phyloP scores from a whole-genome alignment of 1,140 invertebrate genomes.

The Apolygus lucorum region DNA sequence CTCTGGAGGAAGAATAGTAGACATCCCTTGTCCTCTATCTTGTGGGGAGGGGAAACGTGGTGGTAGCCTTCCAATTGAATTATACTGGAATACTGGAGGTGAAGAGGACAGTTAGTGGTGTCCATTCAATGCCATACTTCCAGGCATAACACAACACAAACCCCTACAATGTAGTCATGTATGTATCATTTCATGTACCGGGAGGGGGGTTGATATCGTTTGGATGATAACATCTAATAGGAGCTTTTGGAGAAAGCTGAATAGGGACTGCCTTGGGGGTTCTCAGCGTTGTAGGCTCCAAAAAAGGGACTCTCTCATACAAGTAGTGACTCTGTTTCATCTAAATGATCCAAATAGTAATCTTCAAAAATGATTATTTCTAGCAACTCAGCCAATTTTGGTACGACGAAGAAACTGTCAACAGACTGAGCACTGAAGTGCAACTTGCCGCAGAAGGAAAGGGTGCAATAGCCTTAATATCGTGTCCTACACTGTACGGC shows the following conservation, averaged over 20 bases:
- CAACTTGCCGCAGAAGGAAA: constrained; percentile 43
- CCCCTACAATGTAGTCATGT: too few species aligned
- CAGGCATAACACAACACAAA: too few species aligned
- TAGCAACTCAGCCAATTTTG: constrained; percentile 96
- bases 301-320: neutral
- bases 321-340: neutral
- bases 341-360: too few species aligned
- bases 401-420: constrained; percentile 74
- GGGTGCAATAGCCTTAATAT: constrained; percentile 72
- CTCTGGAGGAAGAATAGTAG: too few species aligned
- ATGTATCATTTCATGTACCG: too few species aligned
- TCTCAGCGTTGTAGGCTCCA: neutral
- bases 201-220: neutral
- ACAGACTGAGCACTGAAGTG: constrained; percentile 56
- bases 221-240: constrained; percentile 4
- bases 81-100: too few species aligned
- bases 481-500: constrained; percentile 78
- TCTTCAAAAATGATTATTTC: constrained; percentile 38
- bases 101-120: too few species aligned
- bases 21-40: too few species aligned
- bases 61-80: too few species aligned
- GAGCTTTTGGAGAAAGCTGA: neutral
- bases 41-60: too few species aligned
- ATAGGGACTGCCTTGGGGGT: neutral
- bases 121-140: too few species aligned